Evolutionary conservation across 2,113 vertebrate species (phyloP).

Genomic region (Passer domesticus): DNA sequence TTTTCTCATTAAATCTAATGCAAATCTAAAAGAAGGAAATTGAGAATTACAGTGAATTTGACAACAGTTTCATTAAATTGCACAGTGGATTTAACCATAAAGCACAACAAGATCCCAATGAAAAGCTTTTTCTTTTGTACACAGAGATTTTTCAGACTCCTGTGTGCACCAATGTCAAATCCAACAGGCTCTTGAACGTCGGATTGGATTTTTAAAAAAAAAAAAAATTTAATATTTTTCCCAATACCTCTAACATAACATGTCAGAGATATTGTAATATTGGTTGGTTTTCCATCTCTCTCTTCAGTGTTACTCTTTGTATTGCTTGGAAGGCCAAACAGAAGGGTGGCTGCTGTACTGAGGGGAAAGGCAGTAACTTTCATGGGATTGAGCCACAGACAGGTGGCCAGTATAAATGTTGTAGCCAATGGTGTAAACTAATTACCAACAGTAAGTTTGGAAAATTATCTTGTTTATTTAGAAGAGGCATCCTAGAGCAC

Average conservation of each 20-base stretch:
- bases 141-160: neutral
- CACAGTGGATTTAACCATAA: conserved; percentile 32
- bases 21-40: conserved; percentile 64
- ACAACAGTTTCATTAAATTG: conserved; percentile 55
- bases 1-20: conserved; percentile 65
- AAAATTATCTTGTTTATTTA: neutral
- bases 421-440: neutral
- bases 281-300: neutral
- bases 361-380: neutral
- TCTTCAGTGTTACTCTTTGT: neutral
- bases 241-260: neutral
- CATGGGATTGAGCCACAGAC: fast-evolving
- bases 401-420: neutral
- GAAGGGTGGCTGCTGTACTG: neutral
- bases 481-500: neutral
- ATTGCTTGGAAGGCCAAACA: neutral
- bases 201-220: neutral
- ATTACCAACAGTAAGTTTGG: neutral
- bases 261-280: neutral
- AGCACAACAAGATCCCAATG: conserved; percentile 51
- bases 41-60: conserved; percentile 65
- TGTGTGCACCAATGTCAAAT: neutral
- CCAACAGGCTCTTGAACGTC: neutral
- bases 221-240: neutral
- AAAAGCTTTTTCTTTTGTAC: neutral